Percentiles rank a stretch among this genome's conserved stretches.
These are phyloP conservation scores for Liparis tanakae DNA, from an alignment of 2,797 vertebrate species.

Conservation along the genomic window DNA sequence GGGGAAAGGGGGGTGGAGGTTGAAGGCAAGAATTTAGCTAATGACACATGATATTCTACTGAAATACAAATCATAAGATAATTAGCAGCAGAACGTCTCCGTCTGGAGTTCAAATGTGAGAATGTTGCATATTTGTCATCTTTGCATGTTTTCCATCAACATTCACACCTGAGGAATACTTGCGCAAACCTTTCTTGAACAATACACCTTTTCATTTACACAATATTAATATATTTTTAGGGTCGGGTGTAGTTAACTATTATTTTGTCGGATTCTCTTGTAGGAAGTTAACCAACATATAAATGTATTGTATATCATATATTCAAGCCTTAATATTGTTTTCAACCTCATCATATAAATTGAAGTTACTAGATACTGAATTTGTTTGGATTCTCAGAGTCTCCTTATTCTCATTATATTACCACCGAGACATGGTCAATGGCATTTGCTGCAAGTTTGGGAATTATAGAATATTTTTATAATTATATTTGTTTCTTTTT, in stretches of 20 bases:
- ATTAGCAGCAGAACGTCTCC: not conserved
- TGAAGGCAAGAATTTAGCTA: slow-evolving; percentile 2
- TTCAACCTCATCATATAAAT: not conserved
- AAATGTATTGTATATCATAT: not conserved
- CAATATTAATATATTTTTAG: not conserved
- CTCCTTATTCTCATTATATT: not conserved
- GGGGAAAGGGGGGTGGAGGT: not conserved
- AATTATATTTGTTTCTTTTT: not conserved
- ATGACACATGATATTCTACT: not conserved
- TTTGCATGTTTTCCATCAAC: not conserved
- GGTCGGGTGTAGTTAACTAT: no score
- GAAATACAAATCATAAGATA: slow-evolving; percentile 6
- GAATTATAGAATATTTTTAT: not conserved
- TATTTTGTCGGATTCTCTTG: not conserved
- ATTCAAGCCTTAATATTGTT: not conserved
- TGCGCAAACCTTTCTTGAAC: not conserved
- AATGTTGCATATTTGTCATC: not conserved
- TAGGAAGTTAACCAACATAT: not conserved
- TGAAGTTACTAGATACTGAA: not conserved
- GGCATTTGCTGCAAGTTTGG: not conserved
- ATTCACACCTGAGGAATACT: not conserved
- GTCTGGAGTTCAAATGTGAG: not conserved
- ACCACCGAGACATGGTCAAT: not conserved
- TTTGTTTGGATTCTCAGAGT: not conserved
- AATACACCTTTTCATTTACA: not conserved